Evolutionary conservation across 2,797 vertebrate species (phyloP).

Genomic region (Melanogrammus aeglefinus): DNA sequence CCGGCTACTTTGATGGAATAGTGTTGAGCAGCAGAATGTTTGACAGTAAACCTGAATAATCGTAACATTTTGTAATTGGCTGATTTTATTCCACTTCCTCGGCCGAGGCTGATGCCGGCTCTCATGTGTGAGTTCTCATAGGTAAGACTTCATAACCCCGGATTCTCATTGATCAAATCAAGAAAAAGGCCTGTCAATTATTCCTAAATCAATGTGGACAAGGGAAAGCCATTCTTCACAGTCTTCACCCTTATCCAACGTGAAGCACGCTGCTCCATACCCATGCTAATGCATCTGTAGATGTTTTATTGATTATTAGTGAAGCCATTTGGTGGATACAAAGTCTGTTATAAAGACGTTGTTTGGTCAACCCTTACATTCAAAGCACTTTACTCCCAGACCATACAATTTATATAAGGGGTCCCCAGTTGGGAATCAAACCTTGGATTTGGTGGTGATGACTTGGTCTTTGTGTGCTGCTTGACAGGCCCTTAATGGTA

Average conservation of each 20-base stretch:
- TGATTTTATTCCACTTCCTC: slow-evolving; percentile 6
- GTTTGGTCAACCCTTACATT: background rate
- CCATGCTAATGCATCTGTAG: background rate
- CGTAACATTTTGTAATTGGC: slow-evolving; percentile 28
- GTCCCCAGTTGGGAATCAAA: background rate
- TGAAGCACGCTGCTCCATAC: background rate
- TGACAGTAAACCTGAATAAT: slow-evolving; percentile 32
- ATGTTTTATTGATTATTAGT: background rate
- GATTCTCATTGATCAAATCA: background rate
- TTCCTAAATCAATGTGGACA: background rate
- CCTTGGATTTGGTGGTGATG: background rate
- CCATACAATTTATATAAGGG: background rate
- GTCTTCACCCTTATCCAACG: background rate
- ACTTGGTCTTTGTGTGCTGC: background rate
- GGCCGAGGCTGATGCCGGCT: slow-evolving; percentile 1
- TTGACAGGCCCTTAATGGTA: background rate
- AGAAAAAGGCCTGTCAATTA: background rate
- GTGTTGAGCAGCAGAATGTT: background rate
- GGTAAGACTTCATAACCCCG: background rate
- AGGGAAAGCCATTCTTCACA: background rate
- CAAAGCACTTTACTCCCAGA: background rate
- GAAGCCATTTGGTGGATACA: too few relatives aligned
- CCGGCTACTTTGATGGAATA: too few relatives aligned
- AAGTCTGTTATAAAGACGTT: too few relatives aligned
- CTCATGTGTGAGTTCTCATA: background rate